These are phyloP conservation scores for Rissa tridactyla DNA, from an alignment of 2,113 vertebrate species.

Conservation along the genomic window DNA sequence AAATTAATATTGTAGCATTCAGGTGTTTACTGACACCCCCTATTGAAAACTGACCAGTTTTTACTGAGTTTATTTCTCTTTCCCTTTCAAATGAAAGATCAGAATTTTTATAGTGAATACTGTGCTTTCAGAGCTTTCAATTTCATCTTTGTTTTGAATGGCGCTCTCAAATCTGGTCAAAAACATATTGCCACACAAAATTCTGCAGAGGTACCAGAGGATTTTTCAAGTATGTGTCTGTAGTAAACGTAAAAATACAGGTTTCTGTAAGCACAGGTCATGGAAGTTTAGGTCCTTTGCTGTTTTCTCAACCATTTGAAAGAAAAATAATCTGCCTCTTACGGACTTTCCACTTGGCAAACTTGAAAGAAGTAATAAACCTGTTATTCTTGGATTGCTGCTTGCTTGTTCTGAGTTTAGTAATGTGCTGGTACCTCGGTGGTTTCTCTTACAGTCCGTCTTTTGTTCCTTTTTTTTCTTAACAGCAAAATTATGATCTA, in stretches of 20 bases:
- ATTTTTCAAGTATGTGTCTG: rapidly evolving
- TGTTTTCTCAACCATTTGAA: constrained; percentile 41
- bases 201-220: not conserved
- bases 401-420: not conserved
- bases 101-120: not conserved
- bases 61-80: not conserved
- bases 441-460: not conserved
- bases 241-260: not conserved
- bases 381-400: constrained; percentile 42
- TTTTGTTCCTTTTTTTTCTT: not conserved
- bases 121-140: not conserved
- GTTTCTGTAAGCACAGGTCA: not conserved
- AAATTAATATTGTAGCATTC: not conserved
- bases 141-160: not conserved
- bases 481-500: not conserved
- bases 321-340: constrained; percentile 43
- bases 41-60: not conserved
- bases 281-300: not conserved
- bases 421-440: not conserved
- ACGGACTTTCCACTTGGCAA: not conserved
- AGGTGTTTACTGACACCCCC: not conserved
- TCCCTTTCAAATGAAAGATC: not conserved
- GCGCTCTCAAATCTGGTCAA: not conserved
- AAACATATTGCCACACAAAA: not conserved
- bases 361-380: constrained; percentile 28